Base-by-base conservation (phyloP, 2,113 vertebrate genomes). In the Menidia beryllina region DNA sequence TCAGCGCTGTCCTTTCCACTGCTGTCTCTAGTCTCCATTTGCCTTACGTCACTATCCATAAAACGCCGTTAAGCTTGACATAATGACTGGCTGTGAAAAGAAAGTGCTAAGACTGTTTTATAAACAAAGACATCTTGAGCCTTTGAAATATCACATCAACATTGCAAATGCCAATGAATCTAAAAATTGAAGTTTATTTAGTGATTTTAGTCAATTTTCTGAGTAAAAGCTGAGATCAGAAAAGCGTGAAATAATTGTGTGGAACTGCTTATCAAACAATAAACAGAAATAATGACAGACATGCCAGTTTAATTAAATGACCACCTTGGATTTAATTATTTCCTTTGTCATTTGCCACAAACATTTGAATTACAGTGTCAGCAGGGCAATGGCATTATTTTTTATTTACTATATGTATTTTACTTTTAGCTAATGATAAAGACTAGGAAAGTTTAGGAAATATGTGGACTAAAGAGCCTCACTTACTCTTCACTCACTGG, bases 341-440 rank as follows among this genome's bases (percentile, higher is more conserved):
- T 43, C 17, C 5, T 3, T 14, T 14, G 15, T 15, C 41, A 43
- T 15, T 17, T 17, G 15, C 6, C 19, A 15, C 12, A 52, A 13
- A 8, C 30, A 30, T 6, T 34, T 34, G 4, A 24, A 14, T 26
- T 51, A 34, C 1, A 38, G 5, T 49, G 54, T 24, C 4, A 25
- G n/a, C 24, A 41, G 0, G 5, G 6, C 1, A n/a, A 11, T 36
- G n/a, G 21, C 49, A 21, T 49, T 11, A 14, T 69, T 51, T 48
- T 51, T 13, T 15, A 14, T 50, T 36, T 23, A 10, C 34, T 43
- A n/a, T 61, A 12, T 13, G 21, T 50, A 19, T 4, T 59, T 19
- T 47, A n/a, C 57, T 34, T 61, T 50, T 27, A 47, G 10, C 57
- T 59, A 27, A 47, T 56, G 24, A 55, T 36, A 36, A 20, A 2